Evolutionary conservation across 53 echinoderm and acorn worm species (phyloP).

Genomic region (Stichopus horrens): DNA sequence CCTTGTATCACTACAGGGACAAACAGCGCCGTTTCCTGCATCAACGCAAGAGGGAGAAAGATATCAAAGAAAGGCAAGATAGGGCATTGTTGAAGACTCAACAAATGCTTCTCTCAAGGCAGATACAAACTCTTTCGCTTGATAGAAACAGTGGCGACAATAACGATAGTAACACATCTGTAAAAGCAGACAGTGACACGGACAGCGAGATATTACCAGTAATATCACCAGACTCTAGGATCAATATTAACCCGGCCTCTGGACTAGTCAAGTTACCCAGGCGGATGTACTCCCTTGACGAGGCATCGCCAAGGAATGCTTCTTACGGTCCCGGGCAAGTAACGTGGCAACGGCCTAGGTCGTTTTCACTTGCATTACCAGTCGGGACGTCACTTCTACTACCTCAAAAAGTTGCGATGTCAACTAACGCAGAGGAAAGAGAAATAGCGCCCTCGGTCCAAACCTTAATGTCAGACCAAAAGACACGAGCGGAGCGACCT

Average conservation of each 20-base stretch:
- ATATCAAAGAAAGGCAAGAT: constrained; percentile 51
- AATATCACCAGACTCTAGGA: constrained; percentile 35
- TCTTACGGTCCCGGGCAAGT: background rate
- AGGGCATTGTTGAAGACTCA: constrained; percentile 18
- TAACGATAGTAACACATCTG: background rate
- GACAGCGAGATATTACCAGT: constrained; percentile 37
- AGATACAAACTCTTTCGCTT: background rate
- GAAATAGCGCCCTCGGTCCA: background rate
- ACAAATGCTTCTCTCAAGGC: background rate
- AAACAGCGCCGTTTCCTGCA: constrained; percentile 86
- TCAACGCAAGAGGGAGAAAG: constrained; percentile 71
- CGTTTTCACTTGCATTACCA: background rate
- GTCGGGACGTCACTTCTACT: background rate
- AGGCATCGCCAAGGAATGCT: background rate
- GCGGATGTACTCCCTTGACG: constrained; percentile 28
- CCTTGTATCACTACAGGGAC: constrained; percentile 80
- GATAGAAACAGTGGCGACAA: background rate
- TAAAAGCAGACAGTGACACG: background rate
- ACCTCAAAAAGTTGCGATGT: background rate
- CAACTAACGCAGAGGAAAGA: background rate
- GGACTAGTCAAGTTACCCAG: constrained; percentile 42
- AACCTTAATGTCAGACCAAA: background rate
- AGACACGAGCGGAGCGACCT: background rate
- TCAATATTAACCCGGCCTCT: constrained; percentile 47
- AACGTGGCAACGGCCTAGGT: constrained; percentile 16